Conservation (phyloP, 2,888 invertebrate genomes). For the Oxystoma pomonae region DNA sequence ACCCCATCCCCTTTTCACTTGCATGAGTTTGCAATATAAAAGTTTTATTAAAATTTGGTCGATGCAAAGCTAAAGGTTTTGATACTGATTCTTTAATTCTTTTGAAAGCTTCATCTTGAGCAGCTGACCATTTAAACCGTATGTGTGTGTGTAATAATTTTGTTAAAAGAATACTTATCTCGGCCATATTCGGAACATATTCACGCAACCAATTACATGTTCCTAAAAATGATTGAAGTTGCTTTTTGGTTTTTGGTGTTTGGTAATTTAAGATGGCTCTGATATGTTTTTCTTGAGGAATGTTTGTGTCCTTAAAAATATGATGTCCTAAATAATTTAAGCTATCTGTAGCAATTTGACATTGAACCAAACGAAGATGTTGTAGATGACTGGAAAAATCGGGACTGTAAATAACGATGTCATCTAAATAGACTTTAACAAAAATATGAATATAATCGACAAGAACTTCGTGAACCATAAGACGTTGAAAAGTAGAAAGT, state of each 20-base stretch:
- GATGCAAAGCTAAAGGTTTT: too few species aligned
- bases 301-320: not conserved
- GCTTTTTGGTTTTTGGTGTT: not conserved
- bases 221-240: not conserved
- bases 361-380: not conserved
- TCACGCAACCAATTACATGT: not conserved
- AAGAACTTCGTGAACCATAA: not conserved
- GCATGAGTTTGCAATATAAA: too few species aligned
- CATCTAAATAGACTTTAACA: not conserved
- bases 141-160: too few species aligned
- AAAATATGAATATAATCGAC: not conserved
- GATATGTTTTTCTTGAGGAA: not conserved
- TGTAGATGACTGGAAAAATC: not conserved
- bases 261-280: not conserved
- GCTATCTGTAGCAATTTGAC: too few species aligned
- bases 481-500: not conserved
- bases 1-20: too few species aligned
- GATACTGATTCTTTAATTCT: too few species aligned
- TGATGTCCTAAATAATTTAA: too few species aligned
- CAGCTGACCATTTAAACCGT: too few species aligned
- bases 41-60: too few species aligned
- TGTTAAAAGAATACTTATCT: not conserved
- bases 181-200: not conserved
- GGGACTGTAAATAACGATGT: not conserved
- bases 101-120: too few species aligned